Base-by-base conservation (phyloP, 2,113 vertebrate species). In the Xiphorhynchus elegans region DNA sequence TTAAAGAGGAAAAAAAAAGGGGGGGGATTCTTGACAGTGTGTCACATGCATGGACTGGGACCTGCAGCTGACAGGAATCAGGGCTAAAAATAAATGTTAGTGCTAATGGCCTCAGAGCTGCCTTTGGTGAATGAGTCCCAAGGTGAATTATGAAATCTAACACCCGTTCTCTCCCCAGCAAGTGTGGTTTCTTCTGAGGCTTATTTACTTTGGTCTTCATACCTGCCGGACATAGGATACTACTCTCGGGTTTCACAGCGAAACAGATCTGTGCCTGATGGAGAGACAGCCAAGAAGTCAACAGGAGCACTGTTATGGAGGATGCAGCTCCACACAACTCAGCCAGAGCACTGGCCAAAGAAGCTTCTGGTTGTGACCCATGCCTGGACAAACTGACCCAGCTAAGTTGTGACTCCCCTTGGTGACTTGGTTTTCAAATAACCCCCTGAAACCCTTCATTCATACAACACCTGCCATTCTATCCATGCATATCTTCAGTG, bases 91-190 rank as follows among this genome's bases (percentile, higher is more conserved):
- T 88, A 94, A 59, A 23, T 59, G 66, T 49, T 3, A 6, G 44
- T 4, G 1, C 39, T 58, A 37, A 55, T 0, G 7, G 70, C 33
- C 50, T 77, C 7, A 0, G 58, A 91, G 78, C 70, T 80, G 50
- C 50, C 50, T 87, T 83, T 0, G 0, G 79, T 7, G 29, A 83
- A 68, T 2, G 11, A 95, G 79, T 83, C 90, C 55, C 82, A 90
- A 93, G 92, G 89, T 78, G 94, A 74, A 56, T 68, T 70, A 49
- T 70, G 93, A 92, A 95, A 94, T 82, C 50, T 42, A 86, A 86
- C 13, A 50, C 1, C 0, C 3, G 0, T 89, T 87, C 68, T 59
- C 59, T 92, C 68, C 42, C 37, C 66, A 81, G 55, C 56, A 55
- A 84, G 75, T 31, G 66, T 86, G 63, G 25, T 64, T 96, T 84